Percentiles rank a stretch among this genome's conserved stretches.
Conservation (phyloP, 2,797 vertebrate genomes). For the Coregonus sp. region DNA sequence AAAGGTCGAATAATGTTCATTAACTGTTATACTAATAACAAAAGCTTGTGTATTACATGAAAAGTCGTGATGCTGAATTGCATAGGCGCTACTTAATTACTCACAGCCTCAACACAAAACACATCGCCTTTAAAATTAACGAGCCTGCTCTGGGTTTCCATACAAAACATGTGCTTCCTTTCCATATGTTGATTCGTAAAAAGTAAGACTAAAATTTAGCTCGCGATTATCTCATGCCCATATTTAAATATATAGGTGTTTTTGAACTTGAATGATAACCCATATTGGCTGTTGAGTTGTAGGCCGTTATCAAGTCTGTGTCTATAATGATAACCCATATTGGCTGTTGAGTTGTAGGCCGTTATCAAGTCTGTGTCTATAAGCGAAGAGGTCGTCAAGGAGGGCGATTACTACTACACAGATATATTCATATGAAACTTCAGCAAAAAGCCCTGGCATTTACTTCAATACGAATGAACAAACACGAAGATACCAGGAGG, state of each 20-base stretch:
- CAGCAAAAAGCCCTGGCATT: background rate
- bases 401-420: slow-evolving; percentile 30
- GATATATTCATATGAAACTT: background rate
- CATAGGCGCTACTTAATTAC: background rate
- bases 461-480: slow-evolving; percentile 9
- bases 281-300: slow-evolving; percentile 24
- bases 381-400: background rate
- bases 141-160: background rate
- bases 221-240: background rate
- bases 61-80: background rate
- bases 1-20: too few relatives aligned
- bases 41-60: background rate
- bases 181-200: too few relatives aligned
- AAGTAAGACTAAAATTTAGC: background rate
- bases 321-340: slow-evolving; percentile 27
- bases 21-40: background rate
- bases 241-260: slow-evolving; percentile 19
- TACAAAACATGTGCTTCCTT: background rate
- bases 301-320: slow-evolving; percentile 20
- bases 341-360: slow-evolving; percentile 17
- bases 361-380: slow-evolving; percentile 17
- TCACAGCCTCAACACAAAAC: background rate
- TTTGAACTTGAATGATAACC: slow-evolving; percentile 69
- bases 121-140: background rate
- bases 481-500: slow-evolving; percentile 20